Evolutionary conservation across 2,113 vertebrate species (phyloP).

Genomic region (Pteruthius melanotis): DNA sequence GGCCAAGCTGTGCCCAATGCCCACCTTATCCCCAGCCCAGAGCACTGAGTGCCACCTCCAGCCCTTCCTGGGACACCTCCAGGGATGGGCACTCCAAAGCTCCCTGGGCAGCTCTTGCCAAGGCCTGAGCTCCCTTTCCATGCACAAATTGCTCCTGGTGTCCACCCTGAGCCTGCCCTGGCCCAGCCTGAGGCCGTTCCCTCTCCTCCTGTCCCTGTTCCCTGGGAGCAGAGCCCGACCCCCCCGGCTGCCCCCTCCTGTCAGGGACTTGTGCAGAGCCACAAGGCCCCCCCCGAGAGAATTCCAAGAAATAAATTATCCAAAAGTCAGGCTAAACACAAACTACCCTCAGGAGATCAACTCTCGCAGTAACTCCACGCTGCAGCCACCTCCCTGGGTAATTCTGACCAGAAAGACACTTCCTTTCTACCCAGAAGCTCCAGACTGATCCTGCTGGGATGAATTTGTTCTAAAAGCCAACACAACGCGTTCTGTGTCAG

Average conservation of each 20-base stretch:
- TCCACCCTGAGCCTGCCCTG: not conserved
- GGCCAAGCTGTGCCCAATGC: accelerated
- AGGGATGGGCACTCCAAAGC: not conserved
- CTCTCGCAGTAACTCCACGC: not conserved
- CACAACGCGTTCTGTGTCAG: not conserved
- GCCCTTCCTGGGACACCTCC: not conserved
- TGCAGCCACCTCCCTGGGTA: not conserved
- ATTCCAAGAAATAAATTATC: not conserved
- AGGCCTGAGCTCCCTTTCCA: not conserved
- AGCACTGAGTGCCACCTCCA: not conserved
- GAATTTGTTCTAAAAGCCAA: not conserved
- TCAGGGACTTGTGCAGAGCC: not conserved
- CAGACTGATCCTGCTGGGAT: not conserved
- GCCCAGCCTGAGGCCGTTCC: not conserved
- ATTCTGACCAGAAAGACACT: not conserved
- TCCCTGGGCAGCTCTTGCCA: not conserved
- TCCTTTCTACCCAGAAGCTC: not conserved
- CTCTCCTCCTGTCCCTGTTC: not conserved
- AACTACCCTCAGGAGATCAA: not conserved
- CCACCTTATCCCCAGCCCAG: not conserved
- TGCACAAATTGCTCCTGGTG: not conserved
- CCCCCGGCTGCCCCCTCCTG: not conserved
- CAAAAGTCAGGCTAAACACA: not conserved
- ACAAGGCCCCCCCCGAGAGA: not conserved
- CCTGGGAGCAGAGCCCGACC: not conserved